These are phyloP conservation scores for Poecilia latipinna DNA, from an alignment of 2,113 vertebrate genomes.

Conservation along the genomic window DNA sequence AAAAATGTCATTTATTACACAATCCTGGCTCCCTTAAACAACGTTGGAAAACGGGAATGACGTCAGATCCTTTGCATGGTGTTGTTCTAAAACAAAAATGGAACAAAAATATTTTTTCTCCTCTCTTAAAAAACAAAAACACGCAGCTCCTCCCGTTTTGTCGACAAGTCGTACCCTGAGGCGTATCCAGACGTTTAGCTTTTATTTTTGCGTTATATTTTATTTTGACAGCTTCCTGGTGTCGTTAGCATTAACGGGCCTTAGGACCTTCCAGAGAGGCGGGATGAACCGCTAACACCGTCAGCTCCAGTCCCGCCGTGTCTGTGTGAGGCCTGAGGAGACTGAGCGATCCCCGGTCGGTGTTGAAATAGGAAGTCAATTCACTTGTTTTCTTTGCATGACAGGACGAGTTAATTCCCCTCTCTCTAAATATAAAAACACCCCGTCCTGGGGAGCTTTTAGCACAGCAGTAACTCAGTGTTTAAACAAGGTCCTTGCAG, in stretches of 20 bases:
- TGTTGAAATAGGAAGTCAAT: slow-evolving; percentile 45
- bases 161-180: background rate
- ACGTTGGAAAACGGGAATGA: background rate
- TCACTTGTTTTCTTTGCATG: slow-evolving; percentile 45
- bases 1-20: background rate
- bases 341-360: slow-evolving; percentile 9
- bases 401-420: slow-evolving; percentile 8
- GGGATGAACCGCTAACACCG: background rate
- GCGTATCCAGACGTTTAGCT: background rate
- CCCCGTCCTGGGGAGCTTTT: slow-evolving; percentile 15
- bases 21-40: background rate
- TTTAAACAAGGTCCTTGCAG: slow-evolving; percentile 50
- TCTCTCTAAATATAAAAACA: slow-evolving; percentile 3
- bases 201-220: background rate
- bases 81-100: background rate
- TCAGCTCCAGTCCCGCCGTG: background rate
- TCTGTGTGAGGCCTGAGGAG: slow-evolving; percentile 36
- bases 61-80: background rate
- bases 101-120: background rate
- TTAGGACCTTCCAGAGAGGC: background rate
- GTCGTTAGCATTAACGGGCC: background rate
- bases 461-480: slow-evolving; percentile 35
- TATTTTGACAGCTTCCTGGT: background rate
- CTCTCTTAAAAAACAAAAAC: background rate
- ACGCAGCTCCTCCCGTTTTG: too few relatives aligned